phyloP scores from a whole-genome alignment of 2,797 vertebrate genomes.

The Mus caroli region DNA sequence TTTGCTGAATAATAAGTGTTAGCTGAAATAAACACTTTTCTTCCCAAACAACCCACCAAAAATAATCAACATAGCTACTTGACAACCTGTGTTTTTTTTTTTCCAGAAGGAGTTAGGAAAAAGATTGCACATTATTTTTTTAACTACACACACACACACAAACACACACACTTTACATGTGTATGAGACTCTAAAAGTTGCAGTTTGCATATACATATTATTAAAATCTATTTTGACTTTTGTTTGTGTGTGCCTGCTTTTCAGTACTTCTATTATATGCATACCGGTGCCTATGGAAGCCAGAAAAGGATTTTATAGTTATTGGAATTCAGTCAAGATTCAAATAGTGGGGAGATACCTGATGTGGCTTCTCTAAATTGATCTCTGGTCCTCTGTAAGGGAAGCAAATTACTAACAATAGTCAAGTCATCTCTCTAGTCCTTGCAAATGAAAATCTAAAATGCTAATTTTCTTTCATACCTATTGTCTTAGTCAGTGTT shows the following conservation, averaged over 20 bases:
- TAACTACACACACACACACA: not conserved
- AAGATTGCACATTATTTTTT: not conserved
- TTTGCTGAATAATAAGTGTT: not conserved
- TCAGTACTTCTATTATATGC: not conserved
- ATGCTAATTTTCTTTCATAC: not conserved
- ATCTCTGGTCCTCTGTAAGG: not conserved
- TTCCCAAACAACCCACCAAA: not conserved
- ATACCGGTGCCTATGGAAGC: not conserved
- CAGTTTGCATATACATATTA: not conserved
- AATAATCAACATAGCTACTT: not conserved
- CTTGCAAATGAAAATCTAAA: not conserved
- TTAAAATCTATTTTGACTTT: not conserved
- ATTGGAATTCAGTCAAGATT: not conserved
- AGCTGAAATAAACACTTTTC: not conserved
- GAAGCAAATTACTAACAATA: not conserved
- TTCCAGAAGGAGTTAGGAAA: not conserved
- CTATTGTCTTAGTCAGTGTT: not conserved
- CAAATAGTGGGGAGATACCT: not conserved
- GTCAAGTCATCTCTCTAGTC: not conserved
- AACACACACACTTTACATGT: not conserved
- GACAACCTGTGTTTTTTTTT: not conserved
- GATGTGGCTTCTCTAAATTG: not conserved
- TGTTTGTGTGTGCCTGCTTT: not conserved
- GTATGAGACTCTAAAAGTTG: not conserved
- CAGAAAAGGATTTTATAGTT: not conserved